Conservation (phyloP, 2,797 vertebrate genomes). For the Morus bassanus region DNA sequence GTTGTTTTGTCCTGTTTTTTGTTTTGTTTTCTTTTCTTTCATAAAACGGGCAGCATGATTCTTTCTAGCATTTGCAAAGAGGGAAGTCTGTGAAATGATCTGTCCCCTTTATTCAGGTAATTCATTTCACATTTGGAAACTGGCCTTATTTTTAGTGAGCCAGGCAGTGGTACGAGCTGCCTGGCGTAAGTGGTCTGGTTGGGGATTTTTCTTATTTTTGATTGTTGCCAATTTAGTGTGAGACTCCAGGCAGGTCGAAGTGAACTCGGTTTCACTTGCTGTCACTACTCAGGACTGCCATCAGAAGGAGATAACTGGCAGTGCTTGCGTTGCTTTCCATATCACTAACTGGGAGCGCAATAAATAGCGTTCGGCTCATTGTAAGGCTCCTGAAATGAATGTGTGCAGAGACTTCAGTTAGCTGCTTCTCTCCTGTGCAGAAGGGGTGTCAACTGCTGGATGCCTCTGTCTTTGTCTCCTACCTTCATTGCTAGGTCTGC, state of each 20-base stretch:
- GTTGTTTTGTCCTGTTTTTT: too few relatives aligned
- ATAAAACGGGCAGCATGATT: not conserved
- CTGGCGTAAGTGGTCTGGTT: not conserved
- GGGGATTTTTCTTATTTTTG: not conserved
- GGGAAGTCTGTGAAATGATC: not conserved
- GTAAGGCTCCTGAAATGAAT: conserved; percentile 33
- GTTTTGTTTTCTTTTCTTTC: not conserved
- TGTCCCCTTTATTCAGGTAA: not conserved
- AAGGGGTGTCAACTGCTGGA: not conserved
- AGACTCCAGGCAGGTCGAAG: not conserved
- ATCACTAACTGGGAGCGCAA: not conserved
- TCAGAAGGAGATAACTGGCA: conserved; percentile 32
- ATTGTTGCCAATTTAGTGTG: not conserved
- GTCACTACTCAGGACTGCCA: conserved; percentile 44
- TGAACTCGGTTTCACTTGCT: not conserved
- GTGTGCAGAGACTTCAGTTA: not conserved
- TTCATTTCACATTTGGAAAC: not conserved
- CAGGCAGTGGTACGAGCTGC: not conserved
- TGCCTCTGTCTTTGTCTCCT: not conserved
- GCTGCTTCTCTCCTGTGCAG: not conserved
- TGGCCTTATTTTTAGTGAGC: not conserved
- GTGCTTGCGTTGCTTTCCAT: not conserved
- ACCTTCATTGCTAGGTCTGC: not conserved
- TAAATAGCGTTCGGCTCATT: not conserved
- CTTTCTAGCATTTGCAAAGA: not conserved